Evolutionary conservation across 1,140 invertebrate species (phyloP).

Genomic region (Heliconius hewitsoni): DNA sequence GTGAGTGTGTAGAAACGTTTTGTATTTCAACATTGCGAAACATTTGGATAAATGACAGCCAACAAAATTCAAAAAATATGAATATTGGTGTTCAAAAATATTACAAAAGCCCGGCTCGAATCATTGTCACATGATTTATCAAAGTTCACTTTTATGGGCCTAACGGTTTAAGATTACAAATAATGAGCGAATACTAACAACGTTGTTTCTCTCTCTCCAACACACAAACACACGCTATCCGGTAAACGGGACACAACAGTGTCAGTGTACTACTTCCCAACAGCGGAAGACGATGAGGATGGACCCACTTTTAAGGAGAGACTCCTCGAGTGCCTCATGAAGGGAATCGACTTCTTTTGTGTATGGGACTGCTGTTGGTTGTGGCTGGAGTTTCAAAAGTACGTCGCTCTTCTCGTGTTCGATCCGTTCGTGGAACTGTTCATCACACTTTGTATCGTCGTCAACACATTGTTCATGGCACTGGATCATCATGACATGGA

Average conservation of each 20-base stretch:
- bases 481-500: conserved; percentile 98
- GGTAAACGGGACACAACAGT: conserved; percentile 84
- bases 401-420: conserved; percentile 95
- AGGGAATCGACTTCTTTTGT: conserved; percentile 95
- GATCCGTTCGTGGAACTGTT: conserved; percentile 99
- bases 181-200: conserved; percentile 82
- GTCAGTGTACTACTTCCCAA: conserved; percentile 96
- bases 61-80: conserved; percentile 75
- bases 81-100: conserved; percentile 65
- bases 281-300: conserved; percentile 93
- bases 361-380: conserved; percentile 97
- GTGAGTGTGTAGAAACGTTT: conserved; percentile 22
- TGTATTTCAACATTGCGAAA: not conserved
- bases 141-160: conserved; percentile 35
- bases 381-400: conserved; percentile 95
- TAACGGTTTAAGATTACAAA: conserved; percentile 55
- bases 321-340: conserved; percentile 87
- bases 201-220: conserved; percentile 72
- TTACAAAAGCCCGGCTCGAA: conserved; percentile 3
- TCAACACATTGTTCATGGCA: conserved; percentile 99
- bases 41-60: conserved; percentile 72
- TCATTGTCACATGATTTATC: conserved; percentile 17
- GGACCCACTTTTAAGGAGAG: conserved; percentile 94
- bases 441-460: conserved; percentile 98
- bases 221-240: conserved; percentile 70